These are phyloP conservation scores for Olivierus martensii DNA, from an alignment of 1,140 invertebrate genomes.

Conservation along the genomic window DNA sequence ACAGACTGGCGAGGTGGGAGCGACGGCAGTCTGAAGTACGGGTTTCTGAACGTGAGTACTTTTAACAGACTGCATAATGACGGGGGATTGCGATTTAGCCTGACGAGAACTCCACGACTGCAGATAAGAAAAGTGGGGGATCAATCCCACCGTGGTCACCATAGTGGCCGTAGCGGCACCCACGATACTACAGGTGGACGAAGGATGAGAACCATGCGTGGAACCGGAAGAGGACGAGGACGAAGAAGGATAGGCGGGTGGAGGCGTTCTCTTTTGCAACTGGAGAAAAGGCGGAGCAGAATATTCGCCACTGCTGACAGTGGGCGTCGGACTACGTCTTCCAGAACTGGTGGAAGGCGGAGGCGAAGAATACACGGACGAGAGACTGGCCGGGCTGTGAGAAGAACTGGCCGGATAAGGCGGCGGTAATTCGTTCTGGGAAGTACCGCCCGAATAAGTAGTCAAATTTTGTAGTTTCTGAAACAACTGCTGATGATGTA, in stretches of 20 bases:
- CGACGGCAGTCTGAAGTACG: slow-evolving; percentile 78
- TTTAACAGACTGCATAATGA: slow-evolving; percentile 91
- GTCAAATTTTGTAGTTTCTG: too few relatives aligned
- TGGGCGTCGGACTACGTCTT: too few relatives aligned
- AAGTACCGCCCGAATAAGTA: too few relatives aligned
- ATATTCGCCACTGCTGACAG: too few relatives aligned
- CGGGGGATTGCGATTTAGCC: slow-evolving; percentile 45
- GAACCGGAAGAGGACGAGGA: slow-evolving; percentile 37
- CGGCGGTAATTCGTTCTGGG: too few relatives aligned
- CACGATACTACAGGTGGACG: not conserved
- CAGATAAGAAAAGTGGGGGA: too few relatives aligned
- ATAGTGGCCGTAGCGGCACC: not conserved
- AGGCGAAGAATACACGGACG: too few relatives aligned
- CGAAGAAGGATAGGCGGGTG: slow-evolving; percentile 54
- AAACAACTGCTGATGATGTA: too few relatives aligned
- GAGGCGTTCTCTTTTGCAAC: slow-evolving; percentile 59
- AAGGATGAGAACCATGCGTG: not conserved
- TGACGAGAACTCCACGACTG: slow-evolving; percentile 39
- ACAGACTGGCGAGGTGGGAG: slow-evolving; percentile 50
- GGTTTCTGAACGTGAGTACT: slow-evolving; percentile 76
- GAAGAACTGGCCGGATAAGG: too few relatives aligned
- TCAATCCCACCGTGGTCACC: not conserved
- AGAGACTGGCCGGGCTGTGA: too few relatives aligned
- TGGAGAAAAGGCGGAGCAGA: not conserved
- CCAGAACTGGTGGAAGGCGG: too few relatives aligned